Base-by-base conservation (phyloP, 2,888 invertebrate genomes). In the Anodontia alba region DNA sequence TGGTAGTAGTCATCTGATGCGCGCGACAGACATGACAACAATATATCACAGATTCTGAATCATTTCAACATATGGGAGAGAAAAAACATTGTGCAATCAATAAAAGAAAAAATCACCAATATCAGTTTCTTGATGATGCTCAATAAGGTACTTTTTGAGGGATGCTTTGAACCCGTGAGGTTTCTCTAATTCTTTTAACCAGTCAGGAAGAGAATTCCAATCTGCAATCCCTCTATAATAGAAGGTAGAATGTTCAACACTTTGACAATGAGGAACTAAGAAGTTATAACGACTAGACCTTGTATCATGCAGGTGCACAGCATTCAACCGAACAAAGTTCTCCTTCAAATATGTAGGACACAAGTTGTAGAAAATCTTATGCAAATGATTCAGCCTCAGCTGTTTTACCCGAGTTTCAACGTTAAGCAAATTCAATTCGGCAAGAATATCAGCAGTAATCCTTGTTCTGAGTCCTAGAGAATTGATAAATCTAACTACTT, bases 401-500 rank as follows among this genome's bases (percentile, higher is more conserved):
- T 57, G 57, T 26, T 57, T 62, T 33, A 62, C 62, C 62, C 33
- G 31, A 33, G 62, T 62, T 62, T 62, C 62, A 62, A 62, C 62
- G 33, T 62, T 62, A 33, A 62, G 62, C 62, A 62, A 33, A 20
- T 62, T 62, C 62, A 20, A 20, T 17, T 62, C 62, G 1, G 33
- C 31, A 31, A 62, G n/a, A 62, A 33, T 62, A 62, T 62, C 62
- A 33, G 33, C 31, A 33, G 62, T 62, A 5, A 62, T 33, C 33
- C 62, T 62, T 62, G 62, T 31, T 62, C 62, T 31, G 62, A 33
- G 62, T 62, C 62, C 62, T 8, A 62, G 62, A 33, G 20, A 62
- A 33, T 74, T 42, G 26, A 74, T 74, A 49, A 74, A 74, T 66
- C 74, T 67, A 29, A 74, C 26, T 26, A 73, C 73, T 57, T 73